Evolutionary conservation across 2,113 vertebrate genomes (phyloP), one percentile per base, ranked within the genome.

Genomic region (Dipodomys stephensi): DNA sequence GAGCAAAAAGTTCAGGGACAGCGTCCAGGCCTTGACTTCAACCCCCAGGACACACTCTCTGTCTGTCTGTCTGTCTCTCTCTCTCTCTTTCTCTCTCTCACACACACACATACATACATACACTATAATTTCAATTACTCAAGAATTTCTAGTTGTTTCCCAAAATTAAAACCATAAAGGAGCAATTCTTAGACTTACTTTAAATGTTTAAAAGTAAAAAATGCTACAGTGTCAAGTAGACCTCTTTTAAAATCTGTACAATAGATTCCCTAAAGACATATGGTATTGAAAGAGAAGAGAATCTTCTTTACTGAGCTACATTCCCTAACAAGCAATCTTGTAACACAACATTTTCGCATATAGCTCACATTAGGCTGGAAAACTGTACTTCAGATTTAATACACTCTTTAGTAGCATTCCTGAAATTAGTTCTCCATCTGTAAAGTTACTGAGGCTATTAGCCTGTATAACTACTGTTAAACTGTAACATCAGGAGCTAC

Each of bases 341-440:
- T 25, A 86, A 84, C 10, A 93, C 49, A 85, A 1, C 22, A 4
- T 78, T 74, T 49, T 79, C 3, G 32, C 25, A 28, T 91, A 67
- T 73, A 35, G 44, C 23, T 80, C 44, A 76, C 46, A 69, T 73
- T 46, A 69, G 44, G 35, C 46, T 82, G 60, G 74, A 68, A 22
- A 81, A 77, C 16, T 64, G 87, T 20, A 83, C 4, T 72, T 92
- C 22, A 83, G 68, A 19, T 87, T 77, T 78, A 60, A 62, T 64
- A 46, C 0, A 88, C 39, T 86, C 16, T 78, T 92, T 44, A 35
- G 46, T 15, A 62, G 22, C 25, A 80, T 83, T 84, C 15, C 77
- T 88, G 53, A 91, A 86, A 80, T 91, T 90, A 85, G 30, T 90
- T 90, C 93, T 5, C 30, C 68, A 90, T 62, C 12, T 64, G n/a